Evolutionary conservation across 35 echinoderm and acorn worm genomes (phyloP).

Genomic region (Ptychodera flava): DNA sequence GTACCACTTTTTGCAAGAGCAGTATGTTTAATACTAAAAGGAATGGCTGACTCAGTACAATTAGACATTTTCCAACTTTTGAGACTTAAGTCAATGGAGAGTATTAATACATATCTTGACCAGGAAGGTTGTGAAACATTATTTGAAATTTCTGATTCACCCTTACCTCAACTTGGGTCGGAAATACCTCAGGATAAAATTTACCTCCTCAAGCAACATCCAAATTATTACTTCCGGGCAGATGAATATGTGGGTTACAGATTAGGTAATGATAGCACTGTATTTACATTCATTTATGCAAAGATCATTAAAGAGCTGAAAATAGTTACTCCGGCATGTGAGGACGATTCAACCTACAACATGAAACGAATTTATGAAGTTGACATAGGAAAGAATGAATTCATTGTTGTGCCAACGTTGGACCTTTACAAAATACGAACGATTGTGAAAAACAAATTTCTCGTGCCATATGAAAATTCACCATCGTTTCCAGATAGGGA

Average conservation of each 20-base stretch:
- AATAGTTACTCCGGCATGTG: background rate
- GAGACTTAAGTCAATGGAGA: background rate
- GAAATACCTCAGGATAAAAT: constrained; percentile 18
- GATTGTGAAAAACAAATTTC: background rate
- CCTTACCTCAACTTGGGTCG: background rate
- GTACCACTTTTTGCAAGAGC: background rate
- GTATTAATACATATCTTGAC: background rate
- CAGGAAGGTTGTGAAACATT: background rate
- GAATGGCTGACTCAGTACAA: background rate
- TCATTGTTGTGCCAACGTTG: background rate
- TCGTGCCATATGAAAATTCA: background rate
- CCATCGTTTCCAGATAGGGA: background rate
- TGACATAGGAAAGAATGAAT: constrained; percentile 5
- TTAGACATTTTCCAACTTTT: background rate
- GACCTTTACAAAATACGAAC: background rate
- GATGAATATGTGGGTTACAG: constrained; percentile 27
- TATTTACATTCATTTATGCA: constrained; percentile 20
- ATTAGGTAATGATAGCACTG: background rate
- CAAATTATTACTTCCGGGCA: background rate
- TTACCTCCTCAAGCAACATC: constrained; percentile 15
- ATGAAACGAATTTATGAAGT: constrained; percentile 15
- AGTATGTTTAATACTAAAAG: background rate
- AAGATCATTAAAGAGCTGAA: constrained; percentile 13
- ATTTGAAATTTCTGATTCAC: background rate
- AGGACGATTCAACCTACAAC: background rate